phyloP scores from a whole-genome alignment of 2,888 invertebrate species.

The Geotrupes spiniger region DNA sequence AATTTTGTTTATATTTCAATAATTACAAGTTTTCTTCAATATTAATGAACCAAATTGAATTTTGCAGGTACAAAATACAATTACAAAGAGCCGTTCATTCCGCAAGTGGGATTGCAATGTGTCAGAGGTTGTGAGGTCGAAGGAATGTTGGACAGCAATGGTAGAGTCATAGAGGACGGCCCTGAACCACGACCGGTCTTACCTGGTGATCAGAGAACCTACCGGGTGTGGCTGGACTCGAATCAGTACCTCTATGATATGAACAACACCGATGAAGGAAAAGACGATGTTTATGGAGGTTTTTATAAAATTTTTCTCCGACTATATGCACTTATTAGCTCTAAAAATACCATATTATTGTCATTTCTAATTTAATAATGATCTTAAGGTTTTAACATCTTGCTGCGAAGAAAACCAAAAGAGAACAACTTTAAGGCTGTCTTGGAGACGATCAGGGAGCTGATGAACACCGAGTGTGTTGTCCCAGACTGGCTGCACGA shows the following conservation, averaged over 20 bases:
- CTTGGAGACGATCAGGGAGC: constrained; percentile 93
- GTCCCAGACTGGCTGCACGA: constrained; percentile 97
- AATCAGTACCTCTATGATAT: constrained; percentile 96
- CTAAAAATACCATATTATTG: too few species aligned
- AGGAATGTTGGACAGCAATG: constrained; percentile 94
- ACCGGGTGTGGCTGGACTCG: constrained; percentile 90
- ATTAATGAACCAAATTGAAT: background rate
- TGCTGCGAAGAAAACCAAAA: constrained; percentile 98
- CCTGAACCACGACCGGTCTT: constrained; percentile 85
- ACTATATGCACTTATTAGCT: background rate
- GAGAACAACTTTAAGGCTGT: constrained; percentile 99
- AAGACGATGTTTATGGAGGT: constrained; percentile 62
- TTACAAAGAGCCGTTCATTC: constrained; percentile 79
- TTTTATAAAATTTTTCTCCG: background rate
- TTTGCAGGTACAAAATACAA: constrained; percentile 72
- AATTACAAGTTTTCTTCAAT: constrained; percentile 4
- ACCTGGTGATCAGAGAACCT: constrained; percentile 87
- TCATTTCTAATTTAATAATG: background rate
- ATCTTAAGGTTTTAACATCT: constrained; percentile 76
- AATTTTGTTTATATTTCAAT: too few species aligned
- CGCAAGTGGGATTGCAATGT: constrained; percentile 87
- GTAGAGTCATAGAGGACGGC: constrained; percentile 94
- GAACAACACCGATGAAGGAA: constrained; percentile 76
- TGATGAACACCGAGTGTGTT: constrained; percentile 99
- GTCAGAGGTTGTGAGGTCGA: constrained; percentile 98